These are phyloP conservation scores for Bambusicola thoracicus DNA, from an alignment of 2,113 vertebrate genomes.

Conservation along the genomic window DNA sequence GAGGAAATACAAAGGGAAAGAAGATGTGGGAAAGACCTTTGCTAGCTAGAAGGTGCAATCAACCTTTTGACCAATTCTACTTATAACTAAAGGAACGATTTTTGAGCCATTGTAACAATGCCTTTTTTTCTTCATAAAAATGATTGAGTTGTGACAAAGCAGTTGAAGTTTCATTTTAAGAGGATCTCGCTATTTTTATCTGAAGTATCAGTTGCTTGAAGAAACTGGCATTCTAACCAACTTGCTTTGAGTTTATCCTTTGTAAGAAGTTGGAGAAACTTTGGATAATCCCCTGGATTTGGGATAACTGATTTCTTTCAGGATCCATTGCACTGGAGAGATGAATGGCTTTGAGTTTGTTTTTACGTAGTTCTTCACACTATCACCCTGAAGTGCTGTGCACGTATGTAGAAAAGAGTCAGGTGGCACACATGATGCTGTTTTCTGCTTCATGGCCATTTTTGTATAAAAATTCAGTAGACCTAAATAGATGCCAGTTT, in stretches of 20 bases:
- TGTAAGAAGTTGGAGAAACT: slow-evolving; percentile 49
- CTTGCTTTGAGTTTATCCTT: slow-evolving; percentile 69
- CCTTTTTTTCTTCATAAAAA: slow-evolving; percentile 79
- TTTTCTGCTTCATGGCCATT: slow-evolving; percentile 53
- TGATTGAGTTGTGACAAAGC: slow-evolving; percentile 71
- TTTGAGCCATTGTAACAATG: slow-evolving; percentile 85
- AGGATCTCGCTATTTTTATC: slow-evolving; percentile 72
- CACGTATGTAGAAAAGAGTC: neutral
- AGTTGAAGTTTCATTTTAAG: slow-evolving; percentile 74
- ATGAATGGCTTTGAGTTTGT: slow-evolving; percentile 13
- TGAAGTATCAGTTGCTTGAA: slow-evolving; percentile 72
- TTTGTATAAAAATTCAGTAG: neutral
- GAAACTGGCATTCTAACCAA: slow-evolving; percentile 78
- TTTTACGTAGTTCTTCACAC: slow-evolving; percentile 24
- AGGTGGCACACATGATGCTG: slow-evolving; percentile 44
- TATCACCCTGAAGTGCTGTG: slow-evolving; percentile 43
- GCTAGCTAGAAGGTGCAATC: slow-evolving; percentile 89
- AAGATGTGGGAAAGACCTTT: slow-evolving; percentile 94
- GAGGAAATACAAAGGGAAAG: slow-evolving; percentile 98
- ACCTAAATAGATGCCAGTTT: slow-evolving; percentile 20
- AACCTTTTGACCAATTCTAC: slow-evolving; percentile 71
- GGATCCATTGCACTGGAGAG: neutral
- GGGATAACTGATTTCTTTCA: slow-evolving; percentile 13
- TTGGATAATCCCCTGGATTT: slow-evolving; percentile 1
- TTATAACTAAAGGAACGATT: slow-evolving; percentile 74